Percentiles rank a stretch among this genome's conserved stretches.
Conservation (phyloP, 2,797 vertebrate species). For the Diplodus sargus region DNA sequence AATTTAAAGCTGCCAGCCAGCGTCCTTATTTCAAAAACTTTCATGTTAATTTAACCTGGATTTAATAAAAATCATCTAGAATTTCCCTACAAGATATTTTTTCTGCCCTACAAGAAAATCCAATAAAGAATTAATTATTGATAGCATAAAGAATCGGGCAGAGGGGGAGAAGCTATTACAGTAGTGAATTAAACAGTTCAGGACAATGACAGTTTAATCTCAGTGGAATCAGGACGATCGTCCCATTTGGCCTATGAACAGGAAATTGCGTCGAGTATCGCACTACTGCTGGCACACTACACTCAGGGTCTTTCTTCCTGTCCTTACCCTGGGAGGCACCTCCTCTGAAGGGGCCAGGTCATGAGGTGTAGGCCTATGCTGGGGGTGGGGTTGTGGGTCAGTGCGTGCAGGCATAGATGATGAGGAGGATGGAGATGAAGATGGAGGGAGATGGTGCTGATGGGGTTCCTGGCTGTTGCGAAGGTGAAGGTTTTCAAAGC, state of each 20-base stretch:
- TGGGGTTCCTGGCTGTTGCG: constrained; percentile 84
- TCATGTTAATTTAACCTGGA: background rate
- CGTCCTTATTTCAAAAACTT: background rate
- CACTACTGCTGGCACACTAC: constrained; percentile 18
- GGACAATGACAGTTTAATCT: constrained; percentile 3
- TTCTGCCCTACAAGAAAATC: constrained; percentile 3
- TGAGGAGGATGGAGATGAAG: constrained; percentile 64
- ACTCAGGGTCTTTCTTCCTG: background rate
- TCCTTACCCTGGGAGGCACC: constrained; percentile 80
- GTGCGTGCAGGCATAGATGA: constrained; percentile 86
- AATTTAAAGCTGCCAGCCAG: background rate
- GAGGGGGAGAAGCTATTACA: constrained; percentile 12
- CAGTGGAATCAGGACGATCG: background rate
- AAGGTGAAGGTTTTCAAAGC: constrained; percentile 92
- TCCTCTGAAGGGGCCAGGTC: constrained; percentile 86
- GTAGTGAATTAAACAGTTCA: constrained; percentile 7
- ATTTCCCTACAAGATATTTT: background rate
- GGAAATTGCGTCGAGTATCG: background rate
- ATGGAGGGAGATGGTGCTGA: constrained; percentile 58
- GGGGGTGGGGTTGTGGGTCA: constrained; percentile 89
- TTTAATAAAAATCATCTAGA: constrained; percentile 29
- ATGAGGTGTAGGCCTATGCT: constrained; percentile 87
- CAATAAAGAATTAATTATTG: constrained; percentile 19
- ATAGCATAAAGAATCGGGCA: constrained; percentile 19
- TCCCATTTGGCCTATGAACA: background rate